Conservation (phyloP, 2,113 vertebrate genomes). For the Neodon shergylaensis region DNA sequence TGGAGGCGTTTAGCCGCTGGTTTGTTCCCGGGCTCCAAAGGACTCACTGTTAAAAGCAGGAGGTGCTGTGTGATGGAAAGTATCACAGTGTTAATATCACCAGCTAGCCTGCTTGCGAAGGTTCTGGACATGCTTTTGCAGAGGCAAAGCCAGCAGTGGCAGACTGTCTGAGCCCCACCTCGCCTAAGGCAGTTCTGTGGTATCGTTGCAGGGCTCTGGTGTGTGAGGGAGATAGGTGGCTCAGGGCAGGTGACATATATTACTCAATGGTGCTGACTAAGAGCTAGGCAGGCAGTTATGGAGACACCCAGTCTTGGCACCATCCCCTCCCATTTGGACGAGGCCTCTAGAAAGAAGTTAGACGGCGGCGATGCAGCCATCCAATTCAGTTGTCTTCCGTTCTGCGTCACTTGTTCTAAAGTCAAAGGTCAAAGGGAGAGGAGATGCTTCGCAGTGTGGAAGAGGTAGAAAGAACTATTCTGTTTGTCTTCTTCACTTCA, state of each 20-base stretch:
- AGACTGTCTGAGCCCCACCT: neutral
- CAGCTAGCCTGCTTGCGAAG: constrained; percentile 44
- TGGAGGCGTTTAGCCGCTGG: constrained; percentile 28
- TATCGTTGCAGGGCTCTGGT: neutral
- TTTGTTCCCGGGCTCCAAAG: constrained; percentile 66
- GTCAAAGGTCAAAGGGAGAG: neutral
- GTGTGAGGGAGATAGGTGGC: neutral
- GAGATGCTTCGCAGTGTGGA: constrained; percentile 10
- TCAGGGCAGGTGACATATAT: neutral
- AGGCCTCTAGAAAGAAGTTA: constrained; percentile 12
- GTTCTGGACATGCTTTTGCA: constrained; percentile 15
- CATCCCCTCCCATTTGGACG: neutral
- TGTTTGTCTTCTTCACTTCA: constrained; percentile 49
- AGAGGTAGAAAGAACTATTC: constrained; percentile 16
- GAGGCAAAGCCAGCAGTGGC: neutral
- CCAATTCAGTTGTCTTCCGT: constrained; percentile 43
- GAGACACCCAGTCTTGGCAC: neutral
- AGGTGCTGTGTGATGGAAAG: constrained; percentile 55
- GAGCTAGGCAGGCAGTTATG: neutral
- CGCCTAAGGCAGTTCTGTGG: neutral
- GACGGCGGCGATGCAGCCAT: neutral
- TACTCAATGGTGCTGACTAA: neutral
- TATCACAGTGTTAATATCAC: constrained; percentile 37
- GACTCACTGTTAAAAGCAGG: constrained; percentile 54
- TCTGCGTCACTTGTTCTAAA: neutral